Evolutionary conservation across 1,140 invertebrate genomes (phyloP), one percentile per base, ranked within the genome.

Genomic region (Venustaconcha ellipsiformis): DNA sequence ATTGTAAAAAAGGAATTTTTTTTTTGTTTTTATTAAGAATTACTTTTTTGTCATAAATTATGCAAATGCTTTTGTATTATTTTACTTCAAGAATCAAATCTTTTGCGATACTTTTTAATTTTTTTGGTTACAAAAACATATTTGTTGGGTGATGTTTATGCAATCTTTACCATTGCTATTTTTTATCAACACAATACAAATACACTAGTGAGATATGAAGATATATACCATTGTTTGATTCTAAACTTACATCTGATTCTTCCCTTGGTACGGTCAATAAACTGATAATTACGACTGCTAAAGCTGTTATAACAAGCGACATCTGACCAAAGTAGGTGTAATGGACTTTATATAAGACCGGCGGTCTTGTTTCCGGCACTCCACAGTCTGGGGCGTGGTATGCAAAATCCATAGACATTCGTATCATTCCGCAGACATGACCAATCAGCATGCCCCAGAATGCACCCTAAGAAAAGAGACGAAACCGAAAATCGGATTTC

Each of bases 381-480:
- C 82, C 83, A 73, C 88, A 89, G 1, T 76, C 72, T 17, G 86
- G 86, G 2, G 81, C 82, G 14, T 78, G 81, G 62, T 86, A 87
- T 12, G 78, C 68, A 65, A 88, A 86, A 74, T 88, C 86, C 64
- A 88, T 69, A 4, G 82, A 76, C 80, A 89, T 87, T 48, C 89
- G 74, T 12, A 90, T 84, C 13, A 88, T 64, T 13, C 92, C 92
- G 58, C 91, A 86, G 14, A 88, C 71, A 26, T 92, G 86, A 0
- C 92, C 92, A 58, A 84, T 76, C 78, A 92, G 87, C 14, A 92
- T 81, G 20, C 92, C 91, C 89, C 89, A 91, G 83, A 92, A 92
- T 17, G 92, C 92, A 18, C 91, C 92, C 91, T 92, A 76, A 13
- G n/a, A 6, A 18, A 30, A 26, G 23, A 14, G 37, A 14, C 65